Base-by-base conservation (phyloP, 1,140 invertebrate genomes). In the Sitodiplosis mosellana region DNA sequence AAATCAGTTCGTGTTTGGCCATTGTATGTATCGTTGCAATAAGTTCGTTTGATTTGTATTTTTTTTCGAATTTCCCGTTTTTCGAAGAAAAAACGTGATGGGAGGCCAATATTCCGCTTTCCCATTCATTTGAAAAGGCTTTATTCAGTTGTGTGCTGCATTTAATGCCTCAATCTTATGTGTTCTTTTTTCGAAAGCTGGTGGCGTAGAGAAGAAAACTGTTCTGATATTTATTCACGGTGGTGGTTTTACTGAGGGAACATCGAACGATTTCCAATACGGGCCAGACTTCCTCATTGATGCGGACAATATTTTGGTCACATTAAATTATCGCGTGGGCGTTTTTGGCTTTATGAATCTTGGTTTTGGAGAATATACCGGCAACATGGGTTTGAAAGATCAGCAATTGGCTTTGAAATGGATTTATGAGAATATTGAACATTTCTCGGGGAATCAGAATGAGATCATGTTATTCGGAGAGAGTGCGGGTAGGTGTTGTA, bases 341-440 rank as follows among this genome's bases (percentile, higher is more conserved):
- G 55, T 63, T 3, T 57, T 73, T 10, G 73, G 73, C 0, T 84
- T 83, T 54, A 56, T 84, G 14, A 77, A 74, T 49, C 75, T 77
- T 0, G 72, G 70, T 22, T 73, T 70, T 44, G 57, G 65, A 1
- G 65, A 67, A 3, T 67, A 70, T 0, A 72, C 79, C 1, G 83
- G 83, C 17, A 86, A 87, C 58, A 71, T 74, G 37, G 83, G 79
- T 4, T 59, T 87, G 37, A 80, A 81, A 53, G 85, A 88, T 64
- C 81, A 86, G 60, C 69, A 74, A 2, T 61, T 75, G 38, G 76
- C 77, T 0, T 64, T 88, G 8, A 72, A 77, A 53, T 89, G 85
- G 84, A 69, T 87, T 1, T 69, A 80, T 21, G 66, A 72, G 50
- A 82, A 87, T 53, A 82, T 87, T 11, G 66, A 54, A 4, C 55